Base-by-base conservation (phyloP, 2,888 invertebrate species). In the Tolmerus cingulatus region DNA sequence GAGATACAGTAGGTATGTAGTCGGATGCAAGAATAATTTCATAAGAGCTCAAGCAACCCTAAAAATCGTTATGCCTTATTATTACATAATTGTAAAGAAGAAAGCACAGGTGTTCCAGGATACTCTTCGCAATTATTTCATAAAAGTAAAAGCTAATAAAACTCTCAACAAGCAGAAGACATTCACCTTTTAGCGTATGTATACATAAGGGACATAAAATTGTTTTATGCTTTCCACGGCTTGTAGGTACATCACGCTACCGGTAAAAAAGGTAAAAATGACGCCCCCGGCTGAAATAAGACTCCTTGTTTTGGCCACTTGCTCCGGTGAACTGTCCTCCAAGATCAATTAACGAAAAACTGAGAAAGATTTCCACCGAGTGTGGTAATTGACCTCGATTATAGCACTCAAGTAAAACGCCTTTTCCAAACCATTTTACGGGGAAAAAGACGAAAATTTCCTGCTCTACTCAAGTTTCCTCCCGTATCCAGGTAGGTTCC, bases 361-460 rank as follows among this genome's bases (percentile, higher is more conserved):
- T n/a, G 37, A 23, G 23, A 78, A 78, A 40, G 43, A 23, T 78
- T 78, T 78, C 5, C 37, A 5, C 14, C 4, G 37, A 40, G 78
- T 78, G 78, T 78, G 40, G 43, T 78, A 78, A 78, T 78, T 14
- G 78, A 78, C 78, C 43, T 78, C 37, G 43, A 78, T 78, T 40
- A 78, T 78, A 37, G 14, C 43, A 78, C 43, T 43, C 23, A 78
- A 78, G 46, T 34, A 46, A 78, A 78, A 78, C 23, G 12, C 78
- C 66, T 78, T 46, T 78, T 78, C n/a, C 40, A 78, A 40, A 78
- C 46, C 37, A 78, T 78, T 78, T 40, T 43, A 40, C 23, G 27
- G 12, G 8, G 78, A 19, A 78, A 78, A 78, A 43, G 16, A 19
- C 66, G 23, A 66, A 19, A 57, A 19, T 8, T 8, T 57, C 2